Base-by-base conservation (phyloP, 1,140 invertebrate genomes). In the Calycopis cecrops region DNA sequence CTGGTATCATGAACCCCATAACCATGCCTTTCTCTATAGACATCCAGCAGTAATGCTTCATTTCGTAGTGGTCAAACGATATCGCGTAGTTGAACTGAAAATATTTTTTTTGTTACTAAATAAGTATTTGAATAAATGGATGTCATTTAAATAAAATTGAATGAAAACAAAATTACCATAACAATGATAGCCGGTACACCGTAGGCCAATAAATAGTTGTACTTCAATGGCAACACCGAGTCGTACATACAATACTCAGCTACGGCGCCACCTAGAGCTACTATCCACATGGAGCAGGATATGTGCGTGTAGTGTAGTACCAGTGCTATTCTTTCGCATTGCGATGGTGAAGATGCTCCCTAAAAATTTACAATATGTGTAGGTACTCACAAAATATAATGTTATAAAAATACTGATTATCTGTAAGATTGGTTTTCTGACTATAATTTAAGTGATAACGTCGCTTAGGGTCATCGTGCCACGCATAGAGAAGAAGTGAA, bases 11-110 rank as follows among this genome's bases (percentile, higher is more conserved):
- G 63, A 92, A 93, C 16, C 92, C 92, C 61, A 93, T 80, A 4
- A 93, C 87, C 91, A 93, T 93, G 4, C 92, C 92, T 69, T 91
- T 90, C 71, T 92, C 90, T 18, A 93, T 90, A 0, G 92, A 93
- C 87, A 93, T 91, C 90, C 92, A 94, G 71, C 92, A 94, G 66
- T 92, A 94, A 61, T 90, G 88, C 57, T 90, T 90, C 3, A 90
- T 92, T 80, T 94, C 92, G 68, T 93, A 93, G 48, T 92, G 92
- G 58, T 90, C 80, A 58, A 91, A 90, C 35, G 91, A 91, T 9
- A 90, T 69, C 1, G 89, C 83, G 62, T 90, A 92, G 55, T 91
- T 91, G 50, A 91, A 85, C 90, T 92, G 71, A 52, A 89, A 89
- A 11, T 48, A 10, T 21, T 4, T 48, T 18, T 42, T 16, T 6